Evolutionary conservation across 2,888 invertebrate species (phyloP).

Genomic region (Pachliopta kotzebuea): DNA sequence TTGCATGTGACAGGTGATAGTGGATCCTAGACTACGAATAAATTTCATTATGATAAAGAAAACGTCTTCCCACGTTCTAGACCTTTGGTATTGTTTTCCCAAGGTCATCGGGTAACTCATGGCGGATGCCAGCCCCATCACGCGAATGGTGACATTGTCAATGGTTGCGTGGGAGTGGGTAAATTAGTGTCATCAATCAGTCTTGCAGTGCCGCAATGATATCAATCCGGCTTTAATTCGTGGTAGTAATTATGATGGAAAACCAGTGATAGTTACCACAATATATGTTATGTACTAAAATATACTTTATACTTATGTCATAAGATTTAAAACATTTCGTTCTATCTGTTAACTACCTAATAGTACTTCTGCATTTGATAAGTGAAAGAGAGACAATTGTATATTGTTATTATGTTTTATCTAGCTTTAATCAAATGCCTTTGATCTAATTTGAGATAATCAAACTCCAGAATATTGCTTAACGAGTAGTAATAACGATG

Average conservation of each 20-base stretch:
- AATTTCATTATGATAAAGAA: conserved; percentile 2
- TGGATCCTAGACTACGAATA: conserved; percentile 6
- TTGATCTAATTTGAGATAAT: conserved; percentile 25
- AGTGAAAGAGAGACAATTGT: conserved; percentile 21
- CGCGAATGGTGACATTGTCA: conserved; percentile 20
- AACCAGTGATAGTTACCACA: conserved; percentile 8
- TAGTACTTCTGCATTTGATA: conserved; percentile 16
- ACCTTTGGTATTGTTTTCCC: conserved; percentile 28
- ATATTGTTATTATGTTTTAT: conserved; percentile 13
- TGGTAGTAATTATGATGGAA: conserved; percentile 15
- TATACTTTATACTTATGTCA: neutral
- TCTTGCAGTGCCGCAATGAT: conserved; percentile 23
- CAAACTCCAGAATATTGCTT: conserved; percentile 5
- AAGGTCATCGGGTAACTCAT: conserved; percentile 21
- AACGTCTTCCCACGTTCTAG: conserved; percentile 27
- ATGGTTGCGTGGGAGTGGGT: conserved; percentile 16
- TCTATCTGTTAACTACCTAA: conserved; percentile 1
- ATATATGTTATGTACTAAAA: conserved; percentile 1
- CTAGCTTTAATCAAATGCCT: conserved; percentile 10
- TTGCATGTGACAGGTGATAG: neutral
- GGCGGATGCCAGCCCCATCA: conserved; percentile 24
- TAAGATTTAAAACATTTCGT: conserved; percentile 5
- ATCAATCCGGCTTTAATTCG: conserved; percentile 21
- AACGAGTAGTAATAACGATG: conserved; percentile 1
- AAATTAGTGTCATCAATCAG: conserved; percentile 27